phyloP scores from a whole-genome alignment of 2,797 vertebrate species.

The Pseudochirops cupreus region DNA sequence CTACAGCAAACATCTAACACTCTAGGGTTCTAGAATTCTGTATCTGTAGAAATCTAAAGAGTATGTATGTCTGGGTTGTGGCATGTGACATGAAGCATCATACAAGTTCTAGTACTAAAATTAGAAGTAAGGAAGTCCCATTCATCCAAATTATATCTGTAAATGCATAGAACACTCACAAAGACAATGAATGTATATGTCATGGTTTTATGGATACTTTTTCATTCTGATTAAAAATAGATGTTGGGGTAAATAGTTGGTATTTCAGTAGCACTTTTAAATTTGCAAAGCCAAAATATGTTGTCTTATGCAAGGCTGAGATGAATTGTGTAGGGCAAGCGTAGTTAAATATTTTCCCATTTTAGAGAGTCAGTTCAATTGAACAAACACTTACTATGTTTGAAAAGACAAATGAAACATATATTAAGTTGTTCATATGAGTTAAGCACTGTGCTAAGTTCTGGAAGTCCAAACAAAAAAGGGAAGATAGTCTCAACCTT shows the following conservation, averaged over 20 bases:
- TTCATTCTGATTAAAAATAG: not conserved
- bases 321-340: not conserved
- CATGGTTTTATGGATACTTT: not conserved
- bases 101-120: not conserved
- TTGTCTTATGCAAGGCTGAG: not conserved
- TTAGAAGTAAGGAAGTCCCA: not conserved
- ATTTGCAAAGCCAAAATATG: not conserved
- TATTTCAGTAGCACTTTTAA: constrained; percentile 33
- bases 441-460: not conserved
- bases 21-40: not conserved
- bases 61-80: not conserved
- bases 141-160: not conserved
- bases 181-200: not conserved
- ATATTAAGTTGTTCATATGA: not conserved
- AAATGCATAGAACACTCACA: not conserved
- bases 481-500: not conserved
- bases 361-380: not conserved
- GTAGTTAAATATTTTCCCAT: not conserved
- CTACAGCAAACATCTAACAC: constrained; percentile 1
- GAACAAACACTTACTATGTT: not conserved
- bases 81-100: not conserved
- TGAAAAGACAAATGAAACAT: not conserved
- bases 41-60: not conserved
- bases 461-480: not conserved
- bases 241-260: not conserved